Percentiles rank a stretch among this genome's conserved stretches.
These are phyloP conservation scores for Melanocharis versteri DNA, from an alignment of 2,113 vertebrate species.

Conservation along the genomic window DNA sequence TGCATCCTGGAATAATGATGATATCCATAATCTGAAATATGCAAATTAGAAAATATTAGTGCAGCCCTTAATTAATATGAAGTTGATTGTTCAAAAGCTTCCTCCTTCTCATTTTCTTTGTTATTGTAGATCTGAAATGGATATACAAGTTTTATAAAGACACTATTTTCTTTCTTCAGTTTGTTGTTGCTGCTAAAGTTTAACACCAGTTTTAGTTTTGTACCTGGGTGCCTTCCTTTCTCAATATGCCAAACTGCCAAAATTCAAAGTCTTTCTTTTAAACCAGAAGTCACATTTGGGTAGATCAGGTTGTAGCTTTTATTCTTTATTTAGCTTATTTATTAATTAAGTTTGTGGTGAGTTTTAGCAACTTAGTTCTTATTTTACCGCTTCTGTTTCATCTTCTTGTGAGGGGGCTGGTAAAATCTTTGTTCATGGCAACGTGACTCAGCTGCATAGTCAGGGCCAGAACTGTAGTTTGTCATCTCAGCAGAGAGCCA, in stretches of 20 bases:
- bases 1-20: neutral
- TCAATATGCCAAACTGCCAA: neutral
- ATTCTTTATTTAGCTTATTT: neutral
- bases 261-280: neutral
- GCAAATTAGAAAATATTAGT: neutral
- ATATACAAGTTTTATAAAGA: neutral
- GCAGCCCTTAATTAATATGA: neutral
- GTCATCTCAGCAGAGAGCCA: neutral
- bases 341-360: neutral
- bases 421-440: neutral
- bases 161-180: neutral
- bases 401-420: neutral
- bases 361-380: neutral
- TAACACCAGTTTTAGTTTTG: neutral
- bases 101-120: neutral
- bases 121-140: neutral
- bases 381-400: neutral
- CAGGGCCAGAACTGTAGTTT: neutral
- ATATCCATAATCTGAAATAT: neutral
- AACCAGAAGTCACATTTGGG: neutral
- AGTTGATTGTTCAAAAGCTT: neutral
- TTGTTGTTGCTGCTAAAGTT: neutral
- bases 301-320: neutral
- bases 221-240: neutral
- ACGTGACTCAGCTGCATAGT: accelerated